Evolutionary conservation across 2,797 vertebrate genomes (phyloP), one percentile per base, ranked within the genome.

Genomic region (Heteromormyrus szaboi): DNA sequence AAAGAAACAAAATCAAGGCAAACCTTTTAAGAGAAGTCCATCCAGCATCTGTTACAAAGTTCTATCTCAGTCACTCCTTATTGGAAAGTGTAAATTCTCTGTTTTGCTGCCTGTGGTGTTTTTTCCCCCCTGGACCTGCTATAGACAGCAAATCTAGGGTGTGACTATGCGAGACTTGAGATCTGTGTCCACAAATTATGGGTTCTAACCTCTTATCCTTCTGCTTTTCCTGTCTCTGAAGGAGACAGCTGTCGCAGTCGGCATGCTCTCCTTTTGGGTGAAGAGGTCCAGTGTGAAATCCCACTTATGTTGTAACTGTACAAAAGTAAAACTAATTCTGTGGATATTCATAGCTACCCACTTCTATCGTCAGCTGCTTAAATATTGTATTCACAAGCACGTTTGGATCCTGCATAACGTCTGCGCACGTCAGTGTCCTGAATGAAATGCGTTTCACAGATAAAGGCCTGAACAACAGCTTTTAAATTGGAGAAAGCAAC

Each of bases 161-260:
- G 86, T 89, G 86, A 87, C 86, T 81, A n/a, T 22, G 54, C 9
- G 14, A 83, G 86, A 89, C 89, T 86, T 87, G 89, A 87, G 50
- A 54, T 89, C 86, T 81, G 41, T 83, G 79, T 72, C 89, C 89
- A 86, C 72, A 87, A 89, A 89, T 89, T 89, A 89, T n/a, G 86
- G 53, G 48, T 83, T 81, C 48, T 88, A 51, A 83, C 79, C 72
- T 83, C 33, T 14, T 51, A 54, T 41, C 33, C n/a, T 48, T 76
- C 48, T 46, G 65, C 41, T 54, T 79, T 76, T 89, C 33, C 86
- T 76, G 33, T 83, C 37, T 68, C 53, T 46, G 7, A 22, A 79
- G 59, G 29, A 89, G 53, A 62, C 59, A 17, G 29, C 50, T 85
- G 65, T 79, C 22, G 25, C 50, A 51, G 48, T 85, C 53, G 1